These are phyloP conservation scores for Halocynthia roretzi DNA, from an alignment of 23 tunicate species.

Conservation along the genomic window DNA sequence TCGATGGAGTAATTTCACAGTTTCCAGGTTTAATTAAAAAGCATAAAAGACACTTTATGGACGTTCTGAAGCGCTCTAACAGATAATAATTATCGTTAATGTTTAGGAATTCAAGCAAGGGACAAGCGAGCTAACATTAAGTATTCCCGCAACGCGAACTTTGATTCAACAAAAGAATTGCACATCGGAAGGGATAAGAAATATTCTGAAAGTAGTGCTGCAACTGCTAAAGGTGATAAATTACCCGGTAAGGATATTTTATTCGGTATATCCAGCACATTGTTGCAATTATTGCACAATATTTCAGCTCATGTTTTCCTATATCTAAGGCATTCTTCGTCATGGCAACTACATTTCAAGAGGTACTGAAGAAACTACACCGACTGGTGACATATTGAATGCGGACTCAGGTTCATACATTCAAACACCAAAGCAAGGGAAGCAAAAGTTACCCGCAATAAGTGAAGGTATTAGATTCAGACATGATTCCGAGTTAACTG, in stretches of 20 bases:
- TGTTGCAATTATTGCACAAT: not conserved
- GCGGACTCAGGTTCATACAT: slow-evolving; percentile 62
- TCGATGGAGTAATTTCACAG: not conserved
- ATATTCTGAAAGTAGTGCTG: not conserved
- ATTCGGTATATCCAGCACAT: not conserved
- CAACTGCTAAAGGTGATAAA: not conserved
- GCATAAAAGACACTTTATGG: too few species aligned
- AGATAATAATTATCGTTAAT: too few species aligned
- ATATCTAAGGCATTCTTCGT: not conserved
- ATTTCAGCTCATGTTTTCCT: not conserved
- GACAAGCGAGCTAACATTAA: too few species aligned
- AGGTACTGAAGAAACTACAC: slow-evolving; percentile 26
- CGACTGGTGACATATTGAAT: slow-evolving; percentile 27
- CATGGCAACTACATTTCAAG: slow-evolving; percentile 6
- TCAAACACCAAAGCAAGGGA: slow-evolving; percentile 61
- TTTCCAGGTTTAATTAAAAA: not conserved
- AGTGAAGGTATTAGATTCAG: slow-evolving; percentile 34
- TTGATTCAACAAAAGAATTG: too few species aligned
- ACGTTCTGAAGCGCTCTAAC: too few species aligned
- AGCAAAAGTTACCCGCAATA: slow-evolving; percentile 28
- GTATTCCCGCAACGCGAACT: too few species aligned
- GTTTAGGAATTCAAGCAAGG: too few species aligned
- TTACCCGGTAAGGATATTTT: slow-evolving; percentile 2
- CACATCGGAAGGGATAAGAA: not conserved
- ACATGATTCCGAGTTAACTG: not conserved